A percentile compares a stretch with the other conserved stretches of the same genome.
Conservation (phyloP, 2,113 vertebrate genomes). For the Globicephala melas region DNA sequence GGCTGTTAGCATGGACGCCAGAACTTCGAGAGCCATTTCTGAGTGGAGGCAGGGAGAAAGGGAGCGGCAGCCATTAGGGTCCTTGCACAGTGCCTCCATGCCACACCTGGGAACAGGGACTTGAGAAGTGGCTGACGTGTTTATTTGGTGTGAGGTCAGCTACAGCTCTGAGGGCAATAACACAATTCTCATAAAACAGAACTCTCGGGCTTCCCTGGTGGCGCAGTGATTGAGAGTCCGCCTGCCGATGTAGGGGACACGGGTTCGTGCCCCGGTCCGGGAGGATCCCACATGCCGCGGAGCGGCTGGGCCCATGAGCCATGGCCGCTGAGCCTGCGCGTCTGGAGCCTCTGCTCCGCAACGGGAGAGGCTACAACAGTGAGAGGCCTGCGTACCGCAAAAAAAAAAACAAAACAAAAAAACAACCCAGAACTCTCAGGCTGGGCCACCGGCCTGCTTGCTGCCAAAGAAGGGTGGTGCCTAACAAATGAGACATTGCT, state of each 20-base stretch:
- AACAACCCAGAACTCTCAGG: neutral
- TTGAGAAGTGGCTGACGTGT: slow-evolving; percentile 41
- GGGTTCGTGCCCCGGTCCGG: rapidly evolving
- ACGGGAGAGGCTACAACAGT: too few relatives aligned
- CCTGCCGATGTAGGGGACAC: rapidly evolving
- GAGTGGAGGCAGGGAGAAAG: neutral
- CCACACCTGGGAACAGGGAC: slow-evolving; percentile 5
- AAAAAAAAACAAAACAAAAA: too few relatives aligned
- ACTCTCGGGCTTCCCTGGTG: neutral
- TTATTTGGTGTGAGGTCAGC: slow-evolving; percentile 65
- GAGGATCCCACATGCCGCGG: too few relatives aligned
- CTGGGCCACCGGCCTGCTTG: neutral
- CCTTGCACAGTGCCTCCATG: neutral
- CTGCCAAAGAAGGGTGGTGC: neutral
- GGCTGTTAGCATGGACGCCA: neutral
- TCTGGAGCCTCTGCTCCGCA: too few relatives aligned
- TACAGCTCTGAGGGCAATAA: slow-evolving; percentile 32
- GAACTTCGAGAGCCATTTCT: neutral
- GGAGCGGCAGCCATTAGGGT: rapidly evolving
- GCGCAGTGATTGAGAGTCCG: too few relatives aligned
- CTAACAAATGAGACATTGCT: slow-evolving; percentile 28
- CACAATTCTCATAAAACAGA: slow-evolving; percentile 20
- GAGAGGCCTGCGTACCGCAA: too few relatives aligned
- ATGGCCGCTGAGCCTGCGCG: too few relatives aligned
- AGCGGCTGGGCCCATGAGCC: too few relatives aligned